Conservation (phyloP, 2,888 invertebrate species). For the Lamproptera curius region DNA sequence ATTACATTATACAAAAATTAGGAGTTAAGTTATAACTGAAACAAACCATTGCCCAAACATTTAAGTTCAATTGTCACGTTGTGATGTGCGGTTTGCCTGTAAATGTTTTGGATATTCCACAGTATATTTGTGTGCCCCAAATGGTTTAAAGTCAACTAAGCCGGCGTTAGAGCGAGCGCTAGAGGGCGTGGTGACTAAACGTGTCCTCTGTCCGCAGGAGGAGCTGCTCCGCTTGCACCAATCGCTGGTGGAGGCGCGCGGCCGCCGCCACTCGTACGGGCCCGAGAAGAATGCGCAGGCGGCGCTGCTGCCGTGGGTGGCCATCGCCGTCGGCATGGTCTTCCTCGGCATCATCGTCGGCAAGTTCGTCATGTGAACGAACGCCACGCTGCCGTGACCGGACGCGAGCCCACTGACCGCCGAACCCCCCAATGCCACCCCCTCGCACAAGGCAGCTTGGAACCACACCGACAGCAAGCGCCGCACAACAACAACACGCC, state of each 20-base stretch:
- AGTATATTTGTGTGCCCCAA: too few species aligned
- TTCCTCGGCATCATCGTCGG: constrained; percentile 87
- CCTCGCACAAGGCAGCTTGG: constrained; percentile 49
- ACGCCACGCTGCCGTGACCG: constrained; percentile 46
- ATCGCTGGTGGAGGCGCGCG: constrained; percentile 53
- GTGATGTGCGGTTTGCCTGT: not conserved
- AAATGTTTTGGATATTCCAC: too few species aligned
- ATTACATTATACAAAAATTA: too few species aligned
- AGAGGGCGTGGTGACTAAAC: not conserved
- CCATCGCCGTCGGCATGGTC: constrained; percentile 82
- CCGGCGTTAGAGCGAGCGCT: too few species aligned
- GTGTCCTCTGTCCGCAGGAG: constrained; percentile 64
- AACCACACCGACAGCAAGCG: constrained; percentile 31
- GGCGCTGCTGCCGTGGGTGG: constrained; percentile 81
- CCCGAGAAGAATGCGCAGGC: constrained; percentile 79
- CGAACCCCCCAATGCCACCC: constrained; percentile 52
- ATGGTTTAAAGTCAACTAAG: too few species aligned
- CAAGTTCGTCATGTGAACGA: constrained; percentile 88
- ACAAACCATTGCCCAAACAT: too few species aligned
- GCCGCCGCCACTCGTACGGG: constrained; percentile 61
- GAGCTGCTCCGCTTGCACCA: constrained; percentile 81
- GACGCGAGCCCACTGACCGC: constrained; percentile 46
- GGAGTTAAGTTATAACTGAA: too few species aligned
- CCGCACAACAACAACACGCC: constrained; percentile 32
- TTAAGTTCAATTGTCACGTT: not conserved